Base-by-base conservation (phyloP, 2,888 invertebrate species). In the Nomada goodeniana region DNA sequence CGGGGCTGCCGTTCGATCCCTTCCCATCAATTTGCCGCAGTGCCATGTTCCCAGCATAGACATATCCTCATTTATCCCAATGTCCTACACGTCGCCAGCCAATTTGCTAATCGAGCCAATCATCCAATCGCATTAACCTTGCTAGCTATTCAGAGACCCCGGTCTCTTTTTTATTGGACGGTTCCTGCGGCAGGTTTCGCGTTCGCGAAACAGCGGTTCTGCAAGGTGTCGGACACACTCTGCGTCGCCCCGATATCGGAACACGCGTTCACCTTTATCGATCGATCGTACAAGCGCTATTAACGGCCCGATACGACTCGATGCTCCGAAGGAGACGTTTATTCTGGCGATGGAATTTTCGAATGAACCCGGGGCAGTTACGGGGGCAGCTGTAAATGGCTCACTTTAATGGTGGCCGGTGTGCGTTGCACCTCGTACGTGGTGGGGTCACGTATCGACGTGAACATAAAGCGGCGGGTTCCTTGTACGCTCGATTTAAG, bases 1-100 rank as follows among this genome's bases (percentile, higher is more conserved):
- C 76, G 80, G 65, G 70, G 73, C 64, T 76, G 85, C 82, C 87
- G 89, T 83, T 80, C 83, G 87, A 88, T 89, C 89, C 87, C 87
- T 89, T 89, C 86, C 90, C 90, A 90, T 90, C 91, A 90, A 90
- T 90, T 90, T 90, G 87, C 82, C 69, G 79, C 87, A 81, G 86
- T 81, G 76, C 83, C 90, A 76, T 87, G 90, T 90, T 91, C 91
- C 90, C 91, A 91, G 88, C 89, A 84, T 90, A 89, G 89, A 89
- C 92, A 91, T 93, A 93, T 93, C 93, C 93, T 93, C 93, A 93
- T 93, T 93, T 93, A 92, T 92, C 87, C 88, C 91, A 90, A 92
- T 91, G 92, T 90, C 91, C 92, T 90, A 87, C 86, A 89, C 89
- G 89, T 88, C 85, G 88, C 84, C 88, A 89, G 82, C 86, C 92